Evolutionary conservation across 2,113 vertebrate species (phyloP), one percentile per base, ranked within the genome.

Genomic region (Tamias sibiricus): DNA sequence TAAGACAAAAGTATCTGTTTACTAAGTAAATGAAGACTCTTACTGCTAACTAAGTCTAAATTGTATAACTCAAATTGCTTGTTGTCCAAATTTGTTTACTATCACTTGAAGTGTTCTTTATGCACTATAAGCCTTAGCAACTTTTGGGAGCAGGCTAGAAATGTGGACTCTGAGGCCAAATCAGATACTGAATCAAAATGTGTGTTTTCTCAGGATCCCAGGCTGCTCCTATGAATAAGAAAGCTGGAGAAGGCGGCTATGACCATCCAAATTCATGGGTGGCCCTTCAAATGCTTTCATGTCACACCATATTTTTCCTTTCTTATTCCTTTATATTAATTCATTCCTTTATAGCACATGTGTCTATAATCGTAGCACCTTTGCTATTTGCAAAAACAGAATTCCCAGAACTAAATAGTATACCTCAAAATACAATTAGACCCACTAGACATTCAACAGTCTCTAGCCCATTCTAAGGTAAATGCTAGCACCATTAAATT

Each of bases 401-500:
- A 76, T 47, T 37, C 9, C 68, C 86, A 89, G 59, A 91, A 71
- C 30, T 49, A 22, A 81, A 32, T 8, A 84, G 11, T 14, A 90
- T 52, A 72, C 68, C 26, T 92, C 62, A 87, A 95, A 91, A 84
- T 71, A 54, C 12, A 24, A 30, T 64, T 81, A 69, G 24, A 49
- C n/a, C 6, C 28, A 92, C 69, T 35, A 84, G 59, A 57, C 8
- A 71, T 82, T 66, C 16, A 30, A 89, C 13, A 77, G 59, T 84
- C 35, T 95, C 32, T 95, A 37, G 24, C 37, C 19, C 26, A 64
- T 92, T 71, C 42, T 86, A 90, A 85, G 81, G 80, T 28, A 94
- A 80, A 91, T 94, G 79, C 71, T 91, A 88, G 74, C 19, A 44
- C 57, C 13, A 75, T 42, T 84, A 68, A 79, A 59, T 64, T 42